Evolutionary conservation across 2,113 vertebrate genomes (phyloP).

Genomic region (Platichthys stellatus): DNA sequence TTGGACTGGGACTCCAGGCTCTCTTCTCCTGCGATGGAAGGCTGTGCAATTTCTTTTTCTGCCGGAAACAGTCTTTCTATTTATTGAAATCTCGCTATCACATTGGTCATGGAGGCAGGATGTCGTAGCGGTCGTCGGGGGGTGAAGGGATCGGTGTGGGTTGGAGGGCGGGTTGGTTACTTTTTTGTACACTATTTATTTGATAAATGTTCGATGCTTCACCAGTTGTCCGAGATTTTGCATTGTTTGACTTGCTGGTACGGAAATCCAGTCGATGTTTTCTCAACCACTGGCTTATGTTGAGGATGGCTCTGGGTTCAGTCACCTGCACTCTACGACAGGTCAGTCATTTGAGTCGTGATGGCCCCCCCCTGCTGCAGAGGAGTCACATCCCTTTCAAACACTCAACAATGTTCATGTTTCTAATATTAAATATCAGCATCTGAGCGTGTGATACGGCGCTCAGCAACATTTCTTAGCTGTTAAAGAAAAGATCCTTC

Average conservation of each 20-base stretch:
- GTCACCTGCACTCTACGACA: slow-evolving; percentile 7
- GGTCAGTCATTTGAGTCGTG: not conserved
- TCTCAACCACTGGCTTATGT: slow-evolving; percentile 24
- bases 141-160: not conserved
- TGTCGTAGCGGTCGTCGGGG: not conserved
- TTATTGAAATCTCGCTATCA: slow-evolving; percentile 34
- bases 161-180: slow-evolving; percentile 43
- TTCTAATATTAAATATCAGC: slow-evolving; percentile 4
- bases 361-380: not conserved
- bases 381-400: not conserved
- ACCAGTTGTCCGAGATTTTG: slow-evolving; percentile 57
- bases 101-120: slow-evolving; percentile 17
- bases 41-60: slow-evolving; percentile 3
- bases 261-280: slow-evolving; percentile 59
- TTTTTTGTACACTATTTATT: slow-evolving; percentile 78
- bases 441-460: not conserved
- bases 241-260: slow-evolving; percentile 60
- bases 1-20: slow-evolving; percentile 5
- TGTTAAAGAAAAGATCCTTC: slow-evolving; percentile 36
- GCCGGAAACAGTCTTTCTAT: slow-evolving; percentile 29
- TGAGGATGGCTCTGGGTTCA: slow-evolving; percentile 10
- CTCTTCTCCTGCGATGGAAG: not conserved
- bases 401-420: not conserved
- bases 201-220: slow-evolving; percentile 61
- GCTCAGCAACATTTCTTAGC: slow-evolving; percentile 15